Base-by-base conservation (phyloP, 2,888 invertebrate genomes). In the Lathronympha strigana region DNA sequence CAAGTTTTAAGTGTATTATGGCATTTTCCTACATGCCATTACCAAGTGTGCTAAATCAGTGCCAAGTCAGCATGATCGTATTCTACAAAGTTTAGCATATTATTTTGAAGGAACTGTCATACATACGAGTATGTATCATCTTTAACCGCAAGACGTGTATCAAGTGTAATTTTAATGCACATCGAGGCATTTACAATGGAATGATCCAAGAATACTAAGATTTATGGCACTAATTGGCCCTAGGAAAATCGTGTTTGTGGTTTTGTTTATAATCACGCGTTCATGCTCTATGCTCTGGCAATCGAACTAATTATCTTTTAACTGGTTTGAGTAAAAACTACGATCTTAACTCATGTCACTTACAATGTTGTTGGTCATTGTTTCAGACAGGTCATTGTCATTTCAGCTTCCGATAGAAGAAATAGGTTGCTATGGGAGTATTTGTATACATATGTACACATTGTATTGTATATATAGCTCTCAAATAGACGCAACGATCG, bases 201-300 rank as follows among this genome's bases (percentile, higher is more conserved):
- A n/a, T 21, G 43, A 21, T 31, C 19, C 11, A 19, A 40, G 28
- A 4, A 43, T 11, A 55, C 17, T 17, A 38, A 15, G 25, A 55
- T 25, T 55, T 15, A 15, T 55, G 15, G 23, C 4, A 36, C 36
- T 11, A 21, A 15, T 21, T 8, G 38, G 0, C 2, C 54, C 17
- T 55, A 25, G 54, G 54, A 55, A 53, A 55, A 55, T 57, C 57
- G 43, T 31, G 19, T 19, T 54, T 45, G 55, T 43, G 55, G 43
- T 43, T 43, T 28, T 43, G 43, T 43, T 43, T 17, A 19, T 28
- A 19, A 55, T 57, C 43, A 57, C 23, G 13, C n/a, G 55, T 43
- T n/a, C 31, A 19, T 33, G 6, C 21, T 17, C 17, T 19, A 8
- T 13, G 15, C 25, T 43, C 57, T 45, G n/a, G 11, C 28, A 57